Percentiles rank a stretch among this genome's conserved stretches.
Conservation (phyloP, 1,140 invertebrate genomes). For the Micrasema longulum region DNA sequence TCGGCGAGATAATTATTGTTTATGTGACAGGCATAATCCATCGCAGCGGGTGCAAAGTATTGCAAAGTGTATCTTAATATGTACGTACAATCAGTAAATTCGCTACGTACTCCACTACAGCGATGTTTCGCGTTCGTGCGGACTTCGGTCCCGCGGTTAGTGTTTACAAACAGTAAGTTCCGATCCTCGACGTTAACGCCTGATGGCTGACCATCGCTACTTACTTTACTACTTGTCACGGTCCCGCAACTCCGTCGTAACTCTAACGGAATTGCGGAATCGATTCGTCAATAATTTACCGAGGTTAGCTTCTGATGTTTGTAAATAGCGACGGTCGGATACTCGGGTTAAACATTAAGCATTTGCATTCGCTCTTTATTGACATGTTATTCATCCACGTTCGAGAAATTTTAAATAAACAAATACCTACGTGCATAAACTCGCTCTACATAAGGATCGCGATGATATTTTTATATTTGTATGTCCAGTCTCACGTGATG, state of each 20-base stretch:
- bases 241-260: neutral
- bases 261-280: conserved; percentile 8
- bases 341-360: neutral
- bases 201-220: neutral
- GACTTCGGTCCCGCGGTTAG: conserved; percentile 3
- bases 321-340: neutral
- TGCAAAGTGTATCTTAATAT: neutral
- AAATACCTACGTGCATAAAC: no score
- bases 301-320: conserved; percentile 1
- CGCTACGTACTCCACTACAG: neutral
- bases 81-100: neutral
- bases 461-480: no score
- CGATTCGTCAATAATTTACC: conserved; percentile 17
- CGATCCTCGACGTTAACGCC: neutral
- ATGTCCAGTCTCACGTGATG: no score
- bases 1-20: conserved; percentile 24
- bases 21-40: neutral
- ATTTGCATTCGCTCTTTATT: no score
- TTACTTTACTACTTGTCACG: neutral
- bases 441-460: no score
- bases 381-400: no score
- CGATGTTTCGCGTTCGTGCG: neutral
- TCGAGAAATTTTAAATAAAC: no score
- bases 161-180: conserved; percentile 20
- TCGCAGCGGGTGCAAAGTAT: conserved; percentile 17